Conservation (phyloP, 2,797 vertebrate species). For the Todus mexicanus region DNA sequence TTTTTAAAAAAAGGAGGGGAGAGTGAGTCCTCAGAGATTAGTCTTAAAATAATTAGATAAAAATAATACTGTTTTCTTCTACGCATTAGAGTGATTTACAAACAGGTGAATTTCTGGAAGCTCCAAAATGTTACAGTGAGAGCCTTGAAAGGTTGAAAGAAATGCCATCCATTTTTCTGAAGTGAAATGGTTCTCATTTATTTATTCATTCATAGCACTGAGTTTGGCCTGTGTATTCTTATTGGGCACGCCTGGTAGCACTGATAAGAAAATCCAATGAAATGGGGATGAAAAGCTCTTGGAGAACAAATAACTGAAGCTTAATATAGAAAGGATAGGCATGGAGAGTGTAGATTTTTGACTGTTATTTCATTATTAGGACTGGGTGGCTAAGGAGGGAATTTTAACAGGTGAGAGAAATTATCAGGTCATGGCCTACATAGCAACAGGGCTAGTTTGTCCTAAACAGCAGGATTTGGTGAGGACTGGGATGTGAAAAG, state of each 20-base stretch:
- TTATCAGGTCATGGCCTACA: neutral
- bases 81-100: neutral
- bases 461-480: neutral
- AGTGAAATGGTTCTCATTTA: neutral
- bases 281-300: neutral
- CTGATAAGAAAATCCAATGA: neutral
- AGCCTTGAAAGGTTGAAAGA: neutral
- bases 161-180: neutral
- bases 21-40: neutral
- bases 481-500: neutral
- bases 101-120: neutral
- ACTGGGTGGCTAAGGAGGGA: neutral
- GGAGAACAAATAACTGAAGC: neutral
- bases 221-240: neutral
- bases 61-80: neutral
- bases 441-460: neutral
- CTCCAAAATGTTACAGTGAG: neutral
- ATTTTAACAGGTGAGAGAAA: neutral
- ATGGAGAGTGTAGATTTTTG: neutral
- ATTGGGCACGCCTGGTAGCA: neutral
- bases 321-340: neutral
- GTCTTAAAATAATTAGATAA: neutral
- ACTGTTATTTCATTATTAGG: neutral
- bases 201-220: neutral
- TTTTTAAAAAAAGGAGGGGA: neutral